phyloP scores from a whole-genome alignment of 2,888 invertebrate genomes.

The Cephonodes hylas region DNA sequence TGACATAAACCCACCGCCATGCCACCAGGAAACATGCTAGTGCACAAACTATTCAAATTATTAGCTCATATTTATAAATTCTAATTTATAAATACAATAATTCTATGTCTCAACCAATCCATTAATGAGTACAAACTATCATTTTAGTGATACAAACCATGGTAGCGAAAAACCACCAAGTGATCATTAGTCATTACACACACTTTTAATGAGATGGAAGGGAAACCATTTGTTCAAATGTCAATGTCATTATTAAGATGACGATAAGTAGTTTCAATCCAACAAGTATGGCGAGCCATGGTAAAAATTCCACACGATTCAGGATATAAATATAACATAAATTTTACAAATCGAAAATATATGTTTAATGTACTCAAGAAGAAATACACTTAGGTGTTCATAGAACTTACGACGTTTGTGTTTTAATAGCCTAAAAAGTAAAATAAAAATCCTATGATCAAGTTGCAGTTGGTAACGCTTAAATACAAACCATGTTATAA shows the following conservation, averaged over 20 bases:
- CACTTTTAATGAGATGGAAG: background rate
- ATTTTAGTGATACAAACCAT: too few relatives aligned
- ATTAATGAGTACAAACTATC: constrained; percentile 5
- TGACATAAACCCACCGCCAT: constrained; percentile 78
- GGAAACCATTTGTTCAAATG: background rate
- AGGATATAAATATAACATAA: background rate
- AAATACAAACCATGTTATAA: too few relatives aligned
- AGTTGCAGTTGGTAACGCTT: too few relatives aligned
- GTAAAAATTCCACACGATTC: background rate
- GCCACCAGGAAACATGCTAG: constrained; percentile 63
- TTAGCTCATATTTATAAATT: constrained; percentile 1
- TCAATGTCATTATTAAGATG: background rate
- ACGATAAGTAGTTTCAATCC: background rate
- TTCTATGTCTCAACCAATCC: background rate
- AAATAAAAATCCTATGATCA: too few relatives aligned
- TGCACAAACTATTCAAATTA: constrained; percentile 39
- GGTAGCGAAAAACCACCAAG: background rate
- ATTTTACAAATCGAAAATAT: too few relatives aligned
- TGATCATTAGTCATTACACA: background rate
- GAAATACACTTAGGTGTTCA: too few relatives aligned
- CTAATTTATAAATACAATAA: background rate
- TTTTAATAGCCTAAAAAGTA: too few relatives aligned
- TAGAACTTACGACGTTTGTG: too few relatives aligned
- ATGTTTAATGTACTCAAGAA: too few relatives aligned
- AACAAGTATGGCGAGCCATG: background rate